Base-by-base conservation (phyloP, 2,888 invertebrate species). In the Himalopsyche kuldschensis region DNA sequence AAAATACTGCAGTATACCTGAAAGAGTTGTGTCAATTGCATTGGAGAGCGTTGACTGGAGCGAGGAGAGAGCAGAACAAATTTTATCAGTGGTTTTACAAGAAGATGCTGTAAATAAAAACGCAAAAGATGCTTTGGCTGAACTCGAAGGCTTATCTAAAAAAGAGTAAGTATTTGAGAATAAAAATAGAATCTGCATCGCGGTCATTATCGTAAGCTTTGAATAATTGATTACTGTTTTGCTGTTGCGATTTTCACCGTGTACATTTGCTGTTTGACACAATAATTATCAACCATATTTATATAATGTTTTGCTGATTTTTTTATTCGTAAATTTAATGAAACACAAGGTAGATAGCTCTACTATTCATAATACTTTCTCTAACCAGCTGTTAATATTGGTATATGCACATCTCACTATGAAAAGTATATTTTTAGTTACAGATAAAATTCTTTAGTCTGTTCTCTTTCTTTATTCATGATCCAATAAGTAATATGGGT, bases 31-130 rank as follows among this genome's bases (percentile, higher is more conserved):
- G 79, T 91, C 94, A 1, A 95, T 98, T 89, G 98, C 98, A 0
- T 90, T 98, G 86, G 97, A 98, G 88, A 97, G 97, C 88, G 97
- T 97, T 0, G 95, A 96, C 88, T 98, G 95, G 89, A 95, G 97
- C 86, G 96, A 97, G 89, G 94, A 95, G 81, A 93, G 95, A 81
- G 96, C 97, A 0, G 94, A 94, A 86, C 95, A 96, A 89, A 96
- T 98, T 86, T 90, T 98, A 80, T 92, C 94, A 87, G 94, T 95
- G 41, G 95, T 95, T 89, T 90, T 93, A 10, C 91, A 94, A 85
- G 96, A 96, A 87, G 95, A 96, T 87, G 89, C 89, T 31, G 88
- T 80, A 3, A 86, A 84, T 75, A 89, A 86, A 88, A 91, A 89
- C 88, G 87, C 88, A 24, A 88, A 88, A n/a, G 88, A 87, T 17